Conservation (phyloP, 2,113 vertebrate genomes). For the Tetrao urogallus region DNA sequence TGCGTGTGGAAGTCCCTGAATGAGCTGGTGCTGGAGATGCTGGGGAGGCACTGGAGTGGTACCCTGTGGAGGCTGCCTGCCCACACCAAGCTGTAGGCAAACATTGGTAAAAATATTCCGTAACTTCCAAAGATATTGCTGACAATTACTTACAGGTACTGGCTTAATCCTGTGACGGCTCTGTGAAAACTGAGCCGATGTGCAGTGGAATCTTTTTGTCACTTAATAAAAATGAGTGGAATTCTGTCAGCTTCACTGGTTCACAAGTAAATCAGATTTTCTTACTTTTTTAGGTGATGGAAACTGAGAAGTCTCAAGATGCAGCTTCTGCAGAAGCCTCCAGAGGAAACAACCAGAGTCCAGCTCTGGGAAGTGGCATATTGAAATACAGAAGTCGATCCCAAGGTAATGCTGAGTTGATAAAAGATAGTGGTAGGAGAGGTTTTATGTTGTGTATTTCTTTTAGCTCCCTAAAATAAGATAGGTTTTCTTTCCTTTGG, state of each 20-base stretch:
- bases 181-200: neutral
- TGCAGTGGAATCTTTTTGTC: neutral
- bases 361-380: constrained; percentile 77
- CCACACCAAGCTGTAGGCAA: neutral
- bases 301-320: constrained; percentile 83
- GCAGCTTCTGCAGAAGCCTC: constrained; percentile 68
- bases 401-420: constrained; percentile 79
- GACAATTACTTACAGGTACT: neutral
- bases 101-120: neutral
- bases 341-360: constrained; percentile 82
- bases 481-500: neutral
- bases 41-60: neutral
- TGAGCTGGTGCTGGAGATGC: neutral
- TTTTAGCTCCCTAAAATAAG: neutral
- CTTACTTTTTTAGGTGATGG: constrained; percentile 72
- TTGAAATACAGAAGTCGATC: constrained; percentile 87
- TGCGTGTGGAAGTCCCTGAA: neutral
- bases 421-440: neutral
- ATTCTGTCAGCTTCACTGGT: neutral
- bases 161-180: neutral
- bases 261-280: neutral
- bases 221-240: neutral
- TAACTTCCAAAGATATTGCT: neutral
- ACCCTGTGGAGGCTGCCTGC: neutral
- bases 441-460: neutral